phyloP scores from a whole-genome alignment of 2,888 invertebrate genomes.

The Sturmia bella region DNA sequence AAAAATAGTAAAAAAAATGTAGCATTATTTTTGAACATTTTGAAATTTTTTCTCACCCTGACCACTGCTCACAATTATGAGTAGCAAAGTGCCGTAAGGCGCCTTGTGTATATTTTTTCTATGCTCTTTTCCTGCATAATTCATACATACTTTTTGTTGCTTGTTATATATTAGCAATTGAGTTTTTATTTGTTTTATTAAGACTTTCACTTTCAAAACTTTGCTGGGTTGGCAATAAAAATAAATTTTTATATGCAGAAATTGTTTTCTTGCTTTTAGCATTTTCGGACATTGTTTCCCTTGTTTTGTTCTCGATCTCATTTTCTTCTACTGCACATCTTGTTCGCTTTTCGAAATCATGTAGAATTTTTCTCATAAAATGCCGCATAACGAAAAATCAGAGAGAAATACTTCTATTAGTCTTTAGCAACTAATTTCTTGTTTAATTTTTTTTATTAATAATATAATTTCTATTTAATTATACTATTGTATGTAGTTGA shows the following conservation, averaged over 20 bases:
- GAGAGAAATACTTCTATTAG: conserved; percentile 44
- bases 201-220: neutral
- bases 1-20: too few relatives aligned
- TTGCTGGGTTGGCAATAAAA: conserved; percentile 31
- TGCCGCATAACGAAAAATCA: conserved; percentile 30
- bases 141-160: too few relatives aligned
- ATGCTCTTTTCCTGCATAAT: too few relatives aligned
- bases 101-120: too few relatives aligned
- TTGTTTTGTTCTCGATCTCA: conserved; percentile 15
- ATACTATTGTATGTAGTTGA: too few relatives aligned
- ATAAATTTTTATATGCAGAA: neutral
- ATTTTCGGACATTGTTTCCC: conserved; percentile 22
- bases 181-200: too few relatives aligned
- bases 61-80: too few relatives aligned
- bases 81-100: too few relatives aligned
- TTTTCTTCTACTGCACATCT: conserved; percentile 5
- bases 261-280: conserved; percentile 12
- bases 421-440: conserved; percentile 41
- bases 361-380: conserved; percentile 36
- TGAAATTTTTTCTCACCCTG: too few relatives aligned
- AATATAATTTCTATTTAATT: conserved; percentile 38
- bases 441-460: conserved; percentile 17
- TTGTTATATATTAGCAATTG: too few relatives aligned
- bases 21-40: too few relatives aligned
- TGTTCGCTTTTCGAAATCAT: conserved; percentile 1